Evolutionary conservation across 2,797 vertebrate species (phyloP).

Genomic region (Lophura swinhoii): DNA sequence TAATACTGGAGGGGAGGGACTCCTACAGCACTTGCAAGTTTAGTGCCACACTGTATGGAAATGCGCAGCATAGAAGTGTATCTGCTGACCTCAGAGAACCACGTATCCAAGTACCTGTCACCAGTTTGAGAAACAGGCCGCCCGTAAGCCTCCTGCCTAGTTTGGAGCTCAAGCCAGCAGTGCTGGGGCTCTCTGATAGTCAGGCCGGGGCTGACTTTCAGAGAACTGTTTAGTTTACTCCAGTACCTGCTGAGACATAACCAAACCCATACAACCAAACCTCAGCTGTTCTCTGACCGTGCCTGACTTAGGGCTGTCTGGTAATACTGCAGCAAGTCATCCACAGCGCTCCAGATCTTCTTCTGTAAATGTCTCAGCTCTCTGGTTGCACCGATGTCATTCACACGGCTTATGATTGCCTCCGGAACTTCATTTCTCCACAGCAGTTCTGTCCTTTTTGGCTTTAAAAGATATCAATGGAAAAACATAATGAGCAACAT

Average conservation of each 20-base stretch:
- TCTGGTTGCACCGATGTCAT: constrained; percentile 40
- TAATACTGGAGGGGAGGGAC: neutral
- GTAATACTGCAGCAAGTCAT: constrained; percentile 81
- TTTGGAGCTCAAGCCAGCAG: neutral
- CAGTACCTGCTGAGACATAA: neutral
- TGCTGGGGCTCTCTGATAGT: neutral
- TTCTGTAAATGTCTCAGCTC: constrained; percentile 75
- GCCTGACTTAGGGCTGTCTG: constrained; percentile 74
- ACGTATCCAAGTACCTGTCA: neutral
- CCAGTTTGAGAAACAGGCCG: neutral
- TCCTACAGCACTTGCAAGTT: neutral
- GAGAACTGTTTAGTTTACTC: neutral
- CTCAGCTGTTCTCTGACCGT: neutral
- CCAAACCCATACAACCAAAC: neutral
- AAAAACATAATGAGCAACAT: neutral
- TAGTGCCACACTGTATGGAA: neutral
- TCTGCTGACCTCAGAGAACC: neutral
- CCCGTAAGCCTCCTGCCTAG: neutral
- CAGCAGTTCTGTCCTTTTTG: constrained; percentile 52
- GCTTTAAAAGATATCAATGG: neutral
- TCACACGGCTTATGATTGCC: constrained; percentile 50
- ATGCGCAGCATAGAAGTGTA: neutral
- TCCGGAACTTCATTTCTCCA: constrained; percentile 48
- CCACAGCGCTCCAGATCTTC: constrained; percentile 70
- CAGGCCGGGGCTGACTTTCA: neutral